These are phyloP conservation scores for Amphiprion percula DNA, from an alignment of 2,113 vertebrate genomes.

Conservation along the genomic window DNA sequence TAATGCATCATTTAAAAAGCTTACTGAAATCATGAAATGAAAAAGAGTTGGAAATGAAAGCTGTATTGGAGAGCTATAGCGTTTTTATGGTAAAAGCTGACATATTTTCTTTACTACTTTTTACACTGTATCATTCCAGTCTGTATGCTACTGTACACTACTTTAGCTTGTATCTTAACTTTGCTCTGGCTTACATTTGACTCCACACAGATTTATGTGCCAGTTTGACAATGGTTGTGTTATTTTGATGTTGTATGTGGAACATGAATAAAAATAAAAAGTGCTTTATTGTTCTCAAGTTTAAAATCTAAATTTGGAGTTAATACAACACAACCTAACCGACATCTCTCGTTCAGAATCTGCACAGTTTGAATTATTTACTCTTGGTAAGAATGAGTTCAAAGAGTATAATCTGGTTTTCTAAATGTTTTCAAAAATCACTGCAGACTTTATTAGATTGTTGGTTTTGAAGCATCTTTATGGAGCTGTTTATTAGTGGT, in stretches of 20 bases:
- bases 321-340: no score
- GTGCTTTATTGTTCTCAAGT: neutral
- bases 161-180: neutral
- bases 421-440: no score
- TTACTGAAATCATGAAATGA: neutral
- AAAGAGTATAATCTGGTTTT: no score
- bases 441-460: no score
- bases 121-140: slow-evolving; percentile 1
- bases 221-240: slow-evolving; percentile 12
- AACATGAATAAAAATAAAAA: neutral
- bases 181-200: neutral
- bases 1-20: slow-evolving; percentile 5
- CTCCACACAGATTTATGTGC: neutral
- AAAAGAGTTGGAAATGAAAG: neutral
- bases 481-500: no score
- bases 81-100: neutral
- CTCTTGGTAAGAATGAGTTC: no score
- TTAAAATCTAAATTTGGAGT: no score
- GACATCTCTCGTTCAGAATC: no score
- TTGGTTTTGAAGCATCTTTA: no score
- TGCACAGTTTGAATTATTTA: no score
- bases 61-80: neutral
- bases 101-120: neutral
- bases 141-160: neutral
- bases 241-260: slow-evolving; percentile 39